Evolutionary conservation across 2,888 invertebrate genomes (phyloP).

Genomic region (Nomada ferruginata): DNA sequence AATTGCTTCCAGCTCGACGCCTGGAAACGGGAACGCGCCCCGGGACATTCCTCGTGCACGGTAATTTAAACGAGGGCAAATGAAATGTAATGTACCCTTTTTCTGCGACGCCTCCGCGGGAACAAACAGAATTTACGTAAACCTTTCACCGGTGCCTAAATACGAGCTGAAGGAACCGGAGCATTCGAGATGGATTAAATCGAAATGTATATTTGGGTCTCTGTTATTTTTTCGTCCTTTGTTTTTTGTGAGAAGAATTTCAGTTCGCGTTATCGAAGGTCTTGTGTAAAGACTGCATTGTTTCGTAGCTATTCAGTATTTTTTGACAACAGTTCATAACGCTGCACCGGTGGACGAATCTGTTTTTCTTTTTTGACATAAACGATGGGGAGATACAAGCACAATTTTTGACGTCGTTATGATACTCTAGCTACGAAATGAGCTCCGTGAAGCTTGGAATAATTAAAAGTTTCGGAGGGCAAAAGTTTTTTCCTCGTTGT

Average conservation of each 20-base stretch:
- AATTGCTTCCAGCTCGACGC: conserved; percentile 33
- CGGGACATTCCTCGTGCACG: conserved; percentile 29
- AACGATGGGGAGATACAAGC: no score
- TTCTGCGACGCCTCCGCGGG: neutral
- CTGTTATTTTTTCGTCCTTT: neutral
- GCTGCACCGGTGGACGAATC: no score
- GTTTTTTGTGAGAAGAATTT: neutral
- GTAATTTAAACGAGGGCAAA: conserved; percentile 42
- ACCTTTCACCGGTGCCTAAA: neutral
- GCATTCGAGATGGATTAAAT: neutral
- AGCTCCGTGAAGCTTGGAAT: neutral
- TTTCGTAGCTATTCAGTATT: no score
- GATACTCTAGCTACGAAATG: no score
- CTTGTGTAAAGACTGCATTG: neutral
- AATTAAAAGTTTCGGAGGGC: neutral
- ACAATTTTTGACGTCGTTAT: no score
- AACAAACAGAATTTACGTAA: conserved; percentile 36
- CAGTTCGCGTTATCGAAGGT: neutral
- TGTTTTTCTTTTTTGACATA: no score
- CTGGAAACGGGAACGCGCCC: conserved; percentile 18
- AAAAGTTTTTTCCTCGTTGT: neutral
- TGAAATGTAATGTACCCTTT: conserved; percentile 40
- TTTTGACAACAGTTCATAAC: no score
- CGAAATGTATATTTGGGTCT: neutral
- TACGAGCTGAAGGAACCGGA: neutral